Evolutionary conservation across 2,113 vertebrate species (phyloP), one percentile per base, ranked within the genome.

Genomic region (Mormyrus iriodes): DNA sequence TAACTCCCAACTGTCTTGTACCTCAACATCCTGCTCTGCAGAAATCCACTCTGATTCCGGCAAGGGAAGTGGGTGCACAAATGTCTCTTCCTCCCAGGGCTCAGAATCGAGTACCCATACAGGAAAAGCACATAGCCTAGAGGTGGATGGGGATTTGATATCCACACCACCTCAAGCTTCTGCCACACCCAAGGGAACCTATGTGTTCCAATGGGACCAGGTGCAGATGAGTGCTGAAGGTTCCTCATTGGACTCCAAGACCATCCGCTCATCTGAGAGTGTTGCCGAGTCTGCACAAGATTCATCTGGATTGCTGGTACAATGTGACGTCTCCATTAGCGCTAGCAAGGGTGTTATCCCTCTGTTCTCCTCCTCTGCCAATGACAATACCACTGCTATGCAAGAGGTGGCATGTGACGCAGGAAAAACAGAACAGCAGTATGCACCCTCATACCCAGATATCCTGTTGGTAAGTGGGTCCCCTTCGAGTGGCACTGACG

Each of bases 191-290:
- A 95, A 92, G 0, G 79, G 92, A 53, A 91, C 94, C 82, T 94
- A 94, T 15, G 82, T 95, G 44, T 94, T 95, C n/a, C 95, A 96
- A 88, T 93, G 94, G 0, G 95, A 96, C 88, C 95, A 95, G 46
- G 92, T 96, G 19, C 93, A 93, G 86, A 95, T 95, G 94, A 95
- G 88, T 95, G 95, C 89, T 91, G 92, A 69, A 82, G 92, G 2
- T 94, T 0, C 92, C 93, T 0, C 65, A 95, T 39, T 79, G 73
- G 35, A 79, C 35, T 39, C 61, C 0, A 93, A 95, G 8, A 90
- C 94, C 1, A 55, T 94, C 13, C 94, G 90, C 24, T 91, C 94
- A 7, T 92, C 73, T 0, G 93, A 96, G 88, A 92, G 76, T 17
- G 82, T 92, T 0, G 82, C 93, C 2, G 93, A 95, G 82, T 35